Evolutionary conservation across 2,888 invertebrate species (phyloP), one percentile per base, ranked within the genome.

Genomic region (Empis stercorea): DNA sequence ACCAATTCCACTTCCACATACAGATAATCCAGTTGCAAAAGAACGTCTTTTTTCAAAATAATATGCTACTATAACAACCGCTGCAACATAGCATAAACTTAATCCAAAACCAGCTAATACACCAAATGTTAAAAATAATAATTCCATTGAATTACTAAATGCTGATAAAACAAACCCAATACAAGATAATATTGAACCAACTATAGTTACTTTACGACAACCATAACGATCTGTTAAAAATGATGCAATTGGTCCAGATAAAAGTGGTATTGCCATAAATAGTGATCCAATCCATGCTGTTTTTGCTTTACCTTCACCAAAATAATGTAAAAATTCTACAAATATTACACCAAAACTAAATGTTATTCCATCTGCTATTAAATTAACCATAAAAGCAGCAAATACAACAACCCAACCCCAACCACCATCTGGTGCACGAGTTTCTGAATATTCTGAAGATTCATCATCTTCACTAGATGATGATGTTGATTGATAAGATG

Each of bases 331-430:
- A 59, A 94, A 85, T 61, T 89, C 85, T 3, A 86, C 82, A 67
- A 79, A 92, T 59, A 94, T 81, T 5, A 93, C 84, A 47, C 94
- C 94, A 66, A 93, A 93, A 53, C 87, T 87, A 71, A 92, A 91
- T 1, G 89, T 89, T 55, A 92, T 81, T 3, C 94, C 94, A 65
- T 94, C 94, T 37, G 89, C 89, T 58, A 94, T 88, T 52, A 91
- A 74, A 64, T 91, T 91, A 52, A 91, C 84, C 71, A 91, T 76
- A 65, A 94, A 93, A 0, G 89, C 83, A 20, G 88, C 88, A 51
- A 84, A 80, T 1, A 93, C 92, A 44, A 94, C 79, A 30, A 93
- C 84, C 93, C 93, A 94, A 6, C 92, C 92, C 84, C 86, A 92
- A 13, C 92, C 91, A 10, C 89, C 91, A 65, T 92, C 91, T 2